Conservation (phyloP, 2,888 invertebrate genomes). For the Lampropteryx suffumata region DNA sequence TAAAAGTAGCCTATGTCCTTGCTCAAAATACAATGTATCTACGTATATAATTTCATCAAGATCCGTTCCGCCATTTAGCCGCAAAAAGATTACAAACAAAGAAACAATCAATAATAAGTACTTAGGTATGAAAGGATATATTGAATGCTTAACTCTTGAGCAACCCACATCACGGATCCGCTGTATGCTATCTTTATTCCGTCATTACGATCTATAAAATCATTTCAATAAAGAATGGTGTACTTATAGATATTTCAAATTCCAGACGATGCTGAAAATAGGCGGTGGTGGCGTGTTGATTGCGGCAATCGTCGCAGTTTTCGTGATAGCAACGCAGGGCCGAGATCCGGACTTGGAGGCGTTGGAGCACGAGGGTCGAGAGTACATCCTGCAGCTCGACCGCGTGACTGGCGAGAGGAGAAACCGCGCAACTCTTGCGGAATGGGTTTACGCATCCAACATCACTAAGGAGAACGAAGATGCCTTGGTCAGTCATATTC, state of each 20-base stretch:
- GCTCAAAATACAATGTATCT: too few relatives aligned
- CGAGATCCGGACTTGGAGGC: constrained; percentile 80
- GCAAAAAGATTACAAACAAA: too few relatives aligned
- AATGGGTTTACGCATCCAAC: constrained; percentile 90
- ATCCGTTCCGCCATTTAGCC: too few relatives aligned
- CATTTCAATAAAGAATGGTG: too few relatives aligned
- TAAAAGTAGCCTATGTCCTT: too few relatives aligned
- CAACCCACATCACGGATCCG: too few relatives aligned
- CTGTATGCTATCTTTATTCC: too few relatives aligned
- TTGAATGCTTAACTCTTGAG: too few relatives aligned
- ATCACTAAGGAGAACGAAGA: constrained; percentile 86
- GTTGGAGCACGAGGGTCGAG: constrained; percentile 81
- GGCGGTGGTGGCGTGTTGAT: constrained; percentile 71
- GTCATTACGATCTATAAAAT: too few relatives aligned
- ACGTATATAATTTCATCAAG: too few relatives aligned
- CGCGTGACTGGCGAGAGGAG: constrained; percentile 81
- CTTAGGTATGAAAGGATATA: too few relatives aligned
- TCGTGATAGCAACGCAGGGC: constrained; percentile 77
- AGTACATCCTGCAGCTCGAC: constrained; percentile 85
- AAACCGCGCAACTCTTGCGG: constrained; percentile 84
- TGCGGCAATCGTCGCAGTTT: constrained; percentile 75
- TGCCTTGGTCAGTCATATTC: constrained; percentile 55
- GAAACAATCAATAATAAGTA: too few relatives aligned
- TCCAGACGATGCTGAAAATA: constrained; percentile 77
- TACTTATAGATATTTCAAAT: not conserved